Base-by-base conservation (phyloP, 1,140 invertebrate genomes). In the Helicorthomorpha holstii region DNA sequence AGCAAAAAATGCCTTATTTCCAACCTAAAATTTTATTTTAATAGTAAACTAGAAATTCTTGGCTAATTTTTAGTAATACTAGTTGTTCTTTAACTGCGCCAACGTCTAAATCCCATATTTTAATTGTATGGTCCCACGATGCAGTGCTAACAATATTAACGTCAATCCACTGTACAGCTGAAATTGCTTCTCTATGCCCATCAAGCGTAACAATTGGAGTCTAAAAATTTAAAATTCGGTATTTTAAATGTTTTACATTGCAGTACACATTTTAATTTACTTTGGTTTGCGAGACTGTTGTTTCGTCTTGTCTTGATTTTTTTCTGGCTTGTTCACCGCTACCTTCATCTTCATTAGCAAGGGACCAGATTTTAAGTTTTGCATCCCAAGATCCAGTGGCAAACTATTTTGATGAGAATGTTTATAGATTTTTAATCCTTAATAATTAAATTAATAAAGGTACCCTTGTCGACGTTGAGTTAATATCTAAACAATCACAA, bases 121-220 rank as follows among this genome's bases (percentile, higher is more conserved):
- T 83, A 10, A 98, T 69, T 0, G 91, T 89, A 61, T 98, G 92
- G 73, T 99, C 95, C 91, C 92, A 94, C 0, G 86, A 85, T 57
- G 78, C 75, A 0, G 89, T 90, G 14, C 86, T 75, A 1, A 96
- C 63, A 52, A 79, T 80, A 41, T 77, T 70, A 49, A 71, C 71
- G 54, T 82, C 80, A 52, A 83, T 76, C 91, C 92, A 98, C 43
- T 78, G 71, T 0, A 89, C 74, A 0, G 79, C 78, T 4, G 85
- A 88, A 4, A 98, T 76, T 21, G 81, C 83, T 68, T 98, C 93
- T 56, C 81, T 80, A 64, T 99, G 95, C 0, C 92, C 91, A 66
- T 83, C 81, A 52, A 98, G 68, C 14, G 92, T 96, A 60, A 86
- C 73, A 54, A 85, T 65, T 1, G 93, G 90, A 42, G 82, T 80